phyloP scores from a whole-genome alignment of 2,888 invertebrate species.

The Mythimna lalbum region DNA sequence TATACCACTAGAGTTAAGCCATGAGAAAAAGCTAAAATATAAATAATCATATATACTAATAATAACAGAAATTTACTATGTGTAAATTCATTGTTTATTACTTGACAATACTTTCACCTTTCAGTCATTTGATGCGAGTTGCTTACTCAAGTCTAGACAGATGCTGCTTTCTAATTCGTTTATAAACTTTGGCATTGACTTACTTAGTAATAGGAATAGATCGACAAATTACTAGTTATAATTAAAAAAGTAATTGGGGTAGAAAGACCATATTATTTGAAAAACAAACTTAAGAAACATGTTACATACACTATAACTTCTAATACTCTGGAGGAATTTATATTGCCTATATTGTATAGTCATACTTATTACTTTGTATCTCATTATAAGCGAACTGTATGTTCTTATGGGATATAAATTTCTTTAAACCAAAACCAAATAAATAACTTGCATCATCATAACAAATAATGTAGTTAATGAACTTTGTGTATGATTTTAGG shows the following conservation, averaged over 20 bases:
- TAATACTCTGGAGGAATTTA: no score
- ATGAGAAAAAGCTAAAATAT: not conserved
- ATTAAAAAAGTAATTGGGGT: no score
- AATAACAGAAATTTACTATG: not conserved
- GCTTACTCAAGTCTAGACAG: not conserved
- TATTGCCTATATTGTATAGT: no score
- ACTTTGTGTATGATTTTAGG: conserved; percentile 76
- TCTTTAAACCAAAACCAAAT: no score
- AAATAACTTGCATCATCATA: not conserved
- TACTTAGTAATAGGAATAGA: not conserved
- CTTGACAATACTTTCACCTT: conserved; percentile 19
- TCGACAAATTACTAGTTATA: no score
- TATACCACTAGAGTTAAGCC: not conserved
- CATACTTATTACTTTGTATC: no score
- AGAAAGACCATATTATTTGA: no score
- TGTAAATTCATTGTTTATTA: not conserved
- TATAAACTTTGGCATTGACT: not conserved
- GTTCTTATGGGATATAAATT: no score
- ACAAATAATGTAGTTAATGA: not conserved
- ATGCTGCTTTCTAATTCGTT: conserved; percentile 14
- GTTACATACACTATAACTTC: no score
- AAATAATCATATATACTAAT: not conserved
- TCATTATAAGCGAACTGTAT: no score
- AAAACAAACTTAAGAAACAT: no score
- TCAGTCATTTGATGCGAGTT: conserved; percentile 5